Conservation (phyloP, 2,888 invertebrate genomes). For the Spisula solida region DNA sequence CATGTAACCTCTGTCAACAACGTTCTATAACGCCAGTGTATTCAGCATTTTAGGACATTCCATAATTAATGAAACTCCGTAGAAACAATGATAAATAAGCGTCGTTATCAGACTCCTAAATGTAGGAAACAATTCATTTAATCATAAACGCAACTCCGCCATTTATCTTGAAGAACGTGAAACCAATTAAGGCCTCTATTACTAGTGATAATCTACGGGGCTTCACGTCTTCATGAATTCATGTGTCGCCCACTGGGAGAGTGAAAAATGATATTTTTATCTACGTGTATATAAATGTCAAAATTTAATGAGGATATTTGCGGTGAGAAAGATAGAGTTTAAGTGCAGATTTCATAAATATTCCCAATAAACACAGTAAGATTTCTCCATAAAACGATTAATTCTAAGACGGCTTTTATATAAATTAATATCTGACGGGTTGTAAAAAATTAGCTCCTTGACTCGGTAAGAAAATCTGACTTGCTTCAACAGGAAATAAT, state of each 20-base stretch:
- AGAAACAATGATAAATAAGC: slow-evolving; percentile 47
- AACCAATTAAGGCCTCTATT: slow-evolving; percentile 69
- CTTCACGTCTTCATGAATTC: slow-evolving; percentile 55
- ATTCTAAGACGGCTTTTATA: slow-evolving; percentile 23
- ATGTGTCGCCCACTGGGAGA: slow-evolving; percentile 59
- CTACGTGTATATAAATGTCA: slow-evolving; percentile 72
- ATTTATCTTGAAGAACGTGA: slow-evolving; percentile 59
- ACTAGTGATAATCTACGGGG: slow-evolving; percentile 54
- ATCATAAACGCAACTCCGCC: slow-evolving; percentile 36
- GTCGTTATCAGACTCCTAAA: slow-evolving; percentile 36
- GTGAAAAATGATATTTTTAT: slow-evolving; percentile 72
- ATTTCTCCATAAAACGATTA: slow-evolving; percentile 26
- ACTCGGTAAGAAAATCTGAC: neutral
- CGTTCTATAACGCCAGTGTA: neutral
- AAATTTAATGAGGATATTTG: slow-evolving; percentile 64
- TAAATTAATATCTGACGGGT: slow-evolving; percentile 5
- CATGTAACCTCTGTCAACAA: neutral
- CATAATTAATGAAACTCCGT: slow-evolving; percentile 79
- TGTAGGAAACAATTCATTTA: slow-evolving; percentile 42
- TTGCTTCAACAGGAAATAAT: neutral
- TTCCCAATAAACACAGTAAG: slow-evolving; percentile 32
- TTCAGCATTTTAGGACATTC: slow-evolving; percentile 32
- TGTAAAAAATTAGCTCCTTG: neutral
- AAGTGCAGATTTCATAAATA: slow-evolving; percentile 43
- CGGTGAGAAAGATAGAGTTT: slow-evolving; percentile 58